Conservation (phyloP, 2,888 invertebrate genomes). For the Muscina levida region DNA sequence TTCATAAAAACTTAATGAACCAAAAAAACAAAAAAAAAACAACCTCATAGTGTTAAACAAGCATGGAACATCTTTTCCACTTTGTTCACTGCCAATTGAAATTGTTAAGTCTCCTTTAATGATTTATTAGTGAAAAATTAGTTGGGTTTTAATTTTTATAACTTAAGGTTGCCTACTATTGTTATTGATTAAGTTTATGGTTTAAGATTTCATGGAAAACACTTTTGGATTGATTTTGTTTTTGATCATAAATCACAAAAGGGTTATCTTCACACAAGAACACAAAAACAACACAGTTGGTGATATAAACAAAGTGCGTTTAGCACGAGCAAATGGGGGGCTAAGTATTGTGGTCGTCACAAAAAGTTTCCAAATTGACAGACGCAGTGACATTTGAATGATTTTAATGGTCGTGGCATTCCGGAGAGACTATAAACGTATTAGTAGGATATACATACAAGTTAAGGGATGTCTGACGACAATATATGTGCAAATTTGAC, state of each 20-base stretch:
- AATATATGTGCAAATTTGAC: too few relatives aligned
- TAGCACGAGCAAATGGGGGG: conserved; percentile 4
- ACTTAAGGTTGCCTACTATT: background rate
- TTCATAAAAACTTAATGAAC: too few relatives aligned
- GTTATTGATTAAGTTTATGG: conserved; percentile 21
- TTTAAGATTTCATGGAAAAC: conserved; percentile 13
- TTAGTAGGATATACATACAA: too few relatives aligned
- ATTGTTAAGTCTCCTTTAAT: background rate
- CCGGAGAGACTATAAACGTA: too few relatives aligned
- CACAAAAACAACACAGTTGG: background rate
- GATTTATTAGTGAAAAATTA: conserved; percentile 52
- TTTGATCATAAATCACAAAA: conserved; percentile 15
- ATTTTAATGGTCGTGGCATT: too few relatives aligned
- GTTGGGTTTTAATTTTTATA: conserved; percentile 40
- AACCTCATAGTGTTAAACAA: too few relatives aligned
- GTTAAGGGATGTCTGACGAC: too few relatives aligned
- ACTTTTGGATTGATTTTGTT: conserved; percentile 11
- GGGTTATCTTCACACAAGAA: conserved; percentile 1
- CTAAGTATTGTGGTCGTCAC: background rate
- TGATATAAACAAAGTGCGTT: conserved; percentile 14
- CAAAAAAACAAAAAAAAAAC: too few relatives aligned
- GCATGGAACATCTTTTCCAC: too few relatives aligned
- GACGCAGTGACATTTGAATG: too few relatives aligned
- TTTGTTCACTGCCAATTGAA: too few relatives aligned
- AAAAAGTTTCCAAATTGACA: too few relatives aligned